Evolutionary conservation across 2,888 invertebrate genomes (phyloP), one percentile per base, ranked within the genome.

Genomic region (Athripsodes cinereus): DNA sequence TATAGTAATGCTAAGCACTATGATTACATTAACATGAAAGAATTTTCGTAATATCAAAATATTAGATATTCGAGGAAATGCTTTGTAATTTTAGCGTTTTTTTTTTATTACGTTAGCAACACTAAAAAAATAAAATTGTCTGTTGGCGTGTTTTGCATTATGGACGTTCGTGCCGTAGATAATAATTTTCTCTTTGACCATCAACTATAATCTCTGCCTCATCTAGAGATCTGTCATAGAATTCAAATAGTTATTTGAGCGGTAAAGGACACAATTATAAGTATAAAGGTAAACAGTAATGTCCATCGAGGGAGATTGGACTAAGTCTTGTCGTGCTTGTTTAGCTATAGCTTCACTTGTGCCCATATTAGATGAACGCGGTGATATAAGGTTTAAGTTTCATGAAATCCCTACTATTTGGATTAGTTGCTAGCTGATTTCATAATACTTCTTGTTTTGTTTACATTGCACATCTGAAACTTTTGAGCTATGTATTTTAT

Each of bases 161-260:
- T 77, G 76, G 76, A 73, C 74, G 52, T 22, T 48, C 48, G 49
- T 74, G 74, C 78, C 76, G 78, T 78, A 78, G 78, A 78, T 78
- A 76, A 78, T 78, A 76, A 77, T 75, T 73, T 75, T 72, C 75
- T 78, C 77, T 78, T 75, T 78, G 78, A 76, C 40, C 53, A 56
- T 56, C 48, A 49, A 59, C 47, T 51, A 59, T 53, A 53, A 60
- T 60, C 56, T 57, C 46, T 52, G 52, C 55, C 51, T 57, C 48
- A 52, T 51, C 52, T 52, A 59, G 53, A 40, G 40, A 60, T 60
- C 60, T 60, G 60, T 60, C 60, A 58, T 46, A 46, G 52, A 47
- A 58, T 58, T 58, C 58, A 60, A 60, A 60, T 57, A 53, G 44
- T 56, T 52, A 53, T 59, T 59, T 60, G 35, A 55, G 55, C 55